Evolutionary conservation across 2,888 invertebrate genomes (phyloP).

Genomic region (Willowsia nigromaculata): DNA sequence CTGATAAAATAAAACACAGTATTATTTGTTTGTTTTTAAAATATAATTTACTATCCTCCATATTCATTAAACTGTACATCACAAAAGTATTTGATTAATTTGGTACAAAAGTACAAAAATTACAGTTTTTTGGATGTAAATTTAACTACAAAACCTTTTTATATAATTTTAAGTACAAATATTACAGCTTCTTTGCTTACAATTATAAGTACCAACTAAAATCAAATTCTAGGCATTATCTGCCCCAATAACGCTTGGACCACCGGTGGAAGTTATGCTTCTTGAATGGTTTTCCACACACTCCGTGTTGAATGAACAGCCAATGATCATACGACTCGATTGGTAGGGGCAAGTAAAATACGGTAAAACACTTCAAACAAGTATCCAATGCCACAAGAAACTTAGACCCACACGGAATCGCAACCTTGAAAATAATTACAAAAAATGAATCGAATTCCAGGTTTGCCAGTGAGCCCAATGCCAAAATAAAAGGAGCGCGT

Average conservation of each 20-base stretch:
- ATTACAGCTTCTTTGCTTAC: too few relatives aligned
- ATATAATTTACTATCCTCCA: too few relatives aligned
- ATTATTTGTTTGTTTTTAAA: too few relatives aligned
- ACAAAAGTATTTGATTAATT: too few relatives aligned
- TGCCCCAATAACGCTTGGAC: not conserved
- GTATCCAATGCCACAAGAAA: constrained; percentile 8
- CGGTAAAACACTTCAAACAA: not conserved
- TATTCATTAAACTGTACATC: too few relatives aligned
- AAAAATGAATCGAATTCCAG: not conserved
- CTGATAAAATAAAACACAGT: too few relatives aligned
- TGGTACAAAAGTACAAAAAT: too few relatives aligned
- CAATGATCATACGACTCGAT: constrained; percentile 25
- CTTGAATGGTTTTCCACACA: not conserved
- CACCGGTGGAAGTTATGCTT: not conserved
- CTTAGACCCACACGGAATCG: not conserved
- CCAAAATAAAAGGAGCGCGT: not conserved
- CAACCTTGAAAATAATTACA: not conserved
- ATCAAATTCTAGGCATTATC: not conserved
- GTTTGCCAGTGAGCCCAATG: not conserved
- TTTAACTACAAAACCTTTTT: too few relatives aligned
- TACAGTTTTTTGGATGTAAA: too few relatives aligned
- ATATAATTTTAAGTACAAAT: too few relatives aligned
- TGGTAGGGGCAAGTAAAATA: not conserved
- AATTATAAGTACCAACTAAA: too few relatives aligned
- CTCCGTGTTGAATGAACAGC: constrained; percentile 17